Percentiles rank a stretch among this genome's conserved stretches.
These are phyloP conservation scores for Agonopterix alstromeriana DNA, from an alignment of 2,888 invertebrate species.

Conservation along the genomic window DNA sequence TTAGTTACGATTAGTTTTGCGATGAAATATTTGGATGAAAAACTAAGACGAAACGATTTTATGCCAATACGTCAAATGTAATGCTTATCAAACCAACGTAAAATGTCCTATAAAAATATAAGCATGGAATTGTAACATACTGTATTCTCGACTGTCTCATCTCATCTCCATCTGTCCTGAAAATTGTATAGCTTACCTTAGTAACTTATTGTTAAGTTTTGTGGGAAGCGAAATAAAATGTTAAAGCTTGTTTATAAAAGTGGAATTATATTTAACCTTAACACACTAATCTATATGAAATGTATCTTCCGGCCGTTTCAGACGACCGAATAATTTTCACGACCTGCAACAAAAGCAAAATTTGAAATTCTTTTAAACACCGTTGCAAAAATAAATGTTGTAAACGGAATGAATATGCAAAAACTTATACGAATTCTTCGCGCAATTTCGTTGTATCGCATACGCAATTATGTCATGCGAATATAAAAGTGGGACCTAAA, in stretches of 20 bases:
- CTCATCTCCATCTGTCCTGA: no score
- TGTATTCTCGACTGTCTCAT: no score
- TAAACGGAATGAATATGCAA: slow-evolving; percentile 2
- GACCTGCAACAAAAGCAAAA: slow-evolving; percentile 78
- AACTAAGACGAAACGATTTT: no score
- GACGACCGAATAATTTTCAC: slow-evolving; percentile 99
- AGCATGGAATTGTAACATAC: no score
- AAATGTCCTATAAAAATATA: no score
- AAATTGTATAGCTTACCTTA: no score
- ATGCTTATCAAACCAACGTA: no score
- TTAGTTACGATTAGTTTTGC: background rate
- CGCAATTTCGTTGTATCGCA: slow-evolving; percentile 1
- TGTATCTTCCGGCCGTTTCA: slow-evolving; percentile 98
- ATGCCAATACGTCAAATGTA: no score
- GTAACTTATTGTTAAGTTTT: no score
- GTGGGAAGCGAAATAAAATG: no score
- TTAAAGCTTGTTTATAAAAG: slow-evolving; percentile 4
- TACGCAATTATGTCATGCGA: slow-evolving; percentile 11
- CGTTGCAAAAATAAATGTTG: background rate
- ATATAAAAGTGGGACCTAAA: slow-evolving; percentile 4
- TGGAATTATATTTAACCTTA: slow-evolving; percentile 30
- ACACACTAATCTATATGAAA: slow-evolving; percentile 97
- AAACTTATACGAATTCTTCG: slow-evolving; percentile 1
- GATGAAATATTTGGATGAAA: background rate
- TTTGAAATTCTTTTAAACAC: background rate